Conservation (phyloP, 2,797 vertebrate genomes). For the Anisognathus igniventris region DNA sequence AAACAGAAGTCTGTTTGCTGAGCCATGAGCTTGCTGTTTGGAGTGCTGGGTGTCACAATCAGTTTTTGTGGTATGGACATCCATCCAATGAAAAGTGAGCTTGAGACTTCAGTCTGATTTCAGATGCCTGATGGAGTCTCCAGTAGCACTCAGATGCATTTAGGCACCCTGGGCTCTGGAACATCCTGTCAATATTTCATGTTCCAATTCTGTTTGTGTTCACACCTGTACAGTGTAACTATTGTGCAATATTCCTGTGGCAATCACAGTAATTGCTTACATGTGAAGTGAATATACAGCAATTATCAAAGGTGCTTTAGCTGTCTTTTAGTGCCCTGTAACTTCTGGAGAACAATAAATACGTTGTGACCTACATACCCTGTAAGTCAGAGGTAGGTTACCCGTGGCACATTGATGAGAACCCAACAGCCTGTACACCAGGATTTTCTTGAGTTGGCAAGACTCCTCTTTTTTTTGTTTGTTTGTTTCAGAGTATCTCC, state of each 20-base stretch:
- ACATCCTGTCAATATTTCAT: neutral
- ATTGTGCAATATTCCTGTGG: neutral
- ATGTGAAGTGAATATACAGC: neutral
- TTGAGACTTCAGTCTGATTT: neutral
- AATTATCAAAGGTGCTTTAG: neutral
- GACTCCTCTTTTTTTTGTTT: neutral
- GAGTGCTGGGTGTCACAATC: neutral
- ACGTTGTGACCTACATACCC: neutral
- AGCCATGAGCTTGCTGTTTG: neutral
- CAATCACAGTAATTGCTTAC: neutral
- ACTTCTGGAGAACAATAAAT: neutral
- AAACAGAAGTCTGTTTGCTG: neutral
- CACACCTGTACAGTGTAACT: neutral
- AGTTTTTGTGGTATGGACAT: fast-evolving
- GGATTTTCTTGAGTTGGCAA: neutral
- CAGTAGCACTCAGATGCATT: neutral
- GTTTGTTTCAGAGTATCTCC: neutral
- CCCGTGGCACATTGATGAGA: neutral
- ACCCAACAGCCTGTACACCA: neutral
- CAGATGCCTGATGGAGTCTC: neutral
- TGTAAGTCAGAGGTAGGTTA: neutral
- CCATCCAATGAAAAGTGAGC: neutral
- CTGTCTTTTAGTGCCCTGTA: neutral
- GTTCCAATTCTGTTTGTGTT: neutral
- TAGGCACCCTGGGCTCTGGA: neutral